Conservation (phyloP, 2,888 invertebrate species). For the Trachelus troglodyta region DNA sequence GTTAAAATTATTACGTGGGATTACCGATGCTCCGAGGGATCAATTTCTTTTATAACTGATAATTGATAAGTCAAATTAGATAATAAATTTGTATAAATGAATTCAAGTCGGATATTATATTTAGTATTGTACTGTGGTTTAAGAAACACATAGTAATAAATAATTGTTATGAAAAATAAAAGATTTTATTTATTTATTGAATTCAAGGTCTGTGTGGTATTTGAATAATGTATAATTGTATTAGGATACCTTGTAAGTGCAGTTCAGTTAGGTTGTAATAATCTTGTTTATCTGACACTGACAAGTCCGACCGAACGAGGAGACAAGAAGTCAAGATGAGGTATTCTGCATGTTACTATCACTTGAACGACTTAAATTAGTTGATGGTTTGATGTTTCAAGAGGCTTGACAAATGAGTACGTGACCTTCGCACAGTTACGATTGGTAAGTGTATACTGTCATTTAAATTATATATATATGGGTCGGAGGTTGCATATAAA, state of each 20-base stretch:
- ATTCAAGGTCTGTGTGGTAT: not conserved
- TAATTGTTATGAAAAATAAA: not conserved
- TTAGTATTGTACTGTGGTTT: not conserved
- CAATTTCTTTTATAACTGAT: not conserved
- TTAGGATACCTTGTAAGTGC: not conserved
- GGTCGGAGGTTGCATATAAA: not conserved
- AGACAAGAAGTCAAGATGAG: not conserved
- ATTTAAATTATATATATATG: not conserved
- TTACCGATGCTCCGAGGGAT: no score
- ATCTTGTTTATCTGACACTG: not conserved
- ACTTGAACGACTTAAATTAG: not conserved
- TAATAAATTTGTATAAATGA: not conserved
- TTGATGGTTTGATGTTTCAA: not conserved
- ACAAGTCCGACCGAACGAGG: not conserved
- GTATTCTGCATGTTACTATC: not conserved
- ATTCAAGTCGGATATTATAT: not conserved
- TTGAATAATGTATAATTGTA: not conserved
- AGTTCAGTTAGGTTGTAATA: not conserved
- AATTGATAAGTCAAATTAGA: not conserved
- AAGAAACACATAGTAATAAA: not conserved
- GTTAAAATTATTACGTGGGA: no score
- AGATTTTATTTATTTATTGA: not conserved
- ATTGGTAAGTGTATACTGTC: not conserved
- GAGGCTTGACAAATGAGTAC: not conserved
- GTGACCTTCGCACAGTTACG: not conserved